Percentiles rank a stretch among this genome's conserved stretches.
phyloP scores from a whole-genome alignment of 2,113 vertebrate species.

The Trinectes maculatus region DNA sequence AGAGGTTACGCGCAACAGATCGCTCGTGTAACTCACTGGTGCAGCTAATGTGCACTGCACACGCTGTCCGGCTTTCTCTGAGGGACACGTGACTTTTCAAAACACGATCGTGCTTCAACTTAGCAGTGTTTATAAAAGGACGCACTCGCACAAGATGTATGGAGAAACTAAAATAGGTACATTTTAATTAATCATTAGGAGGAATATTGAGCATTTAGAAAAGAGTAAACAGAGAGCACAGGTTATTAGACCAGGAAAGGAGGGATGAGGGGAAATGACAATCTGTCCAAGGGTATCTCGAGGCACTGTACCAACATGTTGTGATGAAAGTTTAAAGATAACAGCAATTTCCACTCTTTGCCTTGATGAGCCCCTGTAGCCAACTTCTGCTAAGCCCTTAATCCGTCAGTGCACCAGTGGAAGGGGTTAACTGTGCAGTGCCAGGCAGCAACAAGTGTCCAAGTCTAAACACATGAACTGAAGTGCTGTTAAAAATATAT shows the following conservation, averaged over 20 bases:
- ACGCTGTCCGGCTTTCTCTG: conserved; percentile 29
- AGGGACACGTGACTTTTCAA: conserved; percentile 14
- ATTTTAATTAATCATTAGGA: conserved; percentile 14
- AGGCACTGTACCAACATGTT: conserved; percentile 42
- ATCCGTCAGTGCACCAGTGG: conserved; percentile 24
- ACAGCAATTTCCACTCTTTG: conserved; percentile 66
- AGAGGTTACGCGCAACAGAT: conserved; percentile 45
- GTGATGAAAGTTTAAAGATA: conserved; percentile 76
- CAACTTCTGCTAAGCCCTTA: conserved; percentile 44
- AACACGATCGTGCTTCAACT: conserved; percentile 1
- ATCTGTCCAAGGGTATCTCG: conserved; percentile 63
- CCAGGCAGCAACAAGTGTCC: conserved; percentile 59
- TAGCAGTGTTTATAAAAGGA: not conserved
- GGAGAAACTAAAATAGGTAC: not conserved
- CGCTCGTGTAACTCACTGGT: conserved; percentile 46
- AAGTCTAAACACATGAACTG: conserved; percentile 5
- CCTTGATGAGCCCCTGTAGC: conserved; percentile 67
- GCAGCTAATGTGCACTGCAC: conserved; percentile 25
- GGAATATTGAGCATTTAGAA: conserved; percentile 31
- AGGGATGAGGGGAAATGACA: conserved; percentile 53
- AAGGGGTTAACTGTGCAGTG: conserved; percentile 37
- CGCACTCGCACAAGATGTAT: conserved; percentile 23
- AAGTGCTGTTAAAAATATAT: conserved; percentile 1
- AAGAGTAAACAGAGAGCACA: conserved; percentile 50
- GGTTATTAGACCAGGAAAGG: conserved; percentile 36